A percentile compares a stretch with the other conserved stretches of the same genome.
Evolutionary conservation across 1,140 invertebrate species (phyloP).

Genomic region (Druon quercuslanigerum): DNA sequence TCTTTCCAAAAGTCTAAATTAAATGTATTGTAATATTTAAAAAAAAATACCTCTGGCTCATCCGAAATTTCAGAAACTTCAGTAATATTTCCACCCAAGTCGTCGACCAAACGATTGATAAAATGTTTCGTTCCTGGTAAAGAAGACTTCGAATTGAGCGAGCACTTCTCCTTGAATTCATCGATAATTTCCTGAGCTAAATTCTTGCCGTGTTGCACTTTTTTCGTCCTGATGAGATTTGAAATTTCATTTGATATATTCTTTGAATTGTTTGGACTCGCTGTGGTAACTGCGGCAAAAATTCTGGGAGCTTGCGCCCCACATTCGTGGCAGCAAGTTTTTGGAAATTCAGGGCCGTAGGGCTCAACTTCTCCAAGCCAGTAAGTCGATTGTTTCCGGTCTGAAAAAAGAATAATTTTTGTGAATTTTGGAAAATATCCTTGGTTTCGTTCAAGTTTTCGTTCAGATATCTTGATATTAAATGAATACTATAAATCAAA

Average conservation of each 20-base stretch:
- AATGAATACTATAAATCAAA: too few species aligned
- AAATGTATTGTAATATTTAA: too few species aligned
- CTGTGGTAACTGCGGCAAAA: background rate
- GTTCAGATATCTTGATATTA: too few species aligned
- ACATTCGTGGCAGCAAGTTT: constrained; percentile 1
- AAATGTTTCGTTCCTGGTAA: constrained; percentile 19
- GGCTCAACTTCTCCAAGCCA: background rate
- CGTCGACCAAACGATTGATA: constrained; percentile 44
- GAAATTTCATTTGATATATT: too few species aligned
- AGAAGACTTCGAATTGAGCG: too few species aligned
- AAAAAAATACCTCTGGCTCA: too few species aligned
- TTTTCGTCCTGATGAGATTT: too few species aligned
- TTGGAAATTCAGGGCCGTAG: background rate
- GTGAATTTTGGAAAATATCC: background rate
- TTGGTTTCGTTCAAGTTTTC: background rate
- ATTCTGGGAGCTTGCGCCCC: background rate
- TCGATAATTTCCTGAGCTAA: too few species aligned
- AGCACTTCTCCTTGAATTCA: too few species aligned
- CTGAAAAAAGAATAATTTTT: background rate
- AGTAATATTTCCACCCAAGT: constrained; percentile 32
- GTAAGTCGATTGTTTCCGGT: background rate
- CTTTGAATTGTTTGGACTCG: too few species aligned
- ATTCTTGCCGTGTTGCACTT: too few species aligned
- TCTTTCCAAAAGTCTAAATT: too few species aligned
- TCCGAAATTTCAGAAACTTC: background rate